phyloP scores from a whole-genome alignment of 2,797 vertebrate genomes.

The Poeciliopsis presidionis region DNA sequence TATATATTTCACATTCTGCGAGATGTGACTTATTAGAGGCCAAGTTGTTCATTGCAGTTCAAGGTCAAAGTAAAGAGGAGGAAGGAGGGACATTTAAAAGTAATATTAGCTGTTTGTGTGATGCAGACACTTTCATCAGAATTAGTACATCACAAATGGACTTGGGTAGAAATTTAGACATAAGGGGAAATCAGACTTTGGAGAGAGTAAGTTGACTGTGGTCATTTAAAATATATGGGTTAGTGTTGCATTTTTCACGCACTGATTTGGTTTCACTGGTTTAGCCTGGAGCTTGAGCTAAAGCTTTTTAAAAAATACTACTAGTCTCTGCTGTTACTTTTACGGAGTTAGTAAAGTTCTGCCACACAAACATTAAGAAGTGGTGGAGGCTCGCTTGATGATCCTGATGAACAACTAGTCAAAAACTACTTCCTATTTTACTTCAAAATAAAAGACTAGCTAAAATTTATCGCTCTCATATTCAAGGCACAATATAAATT shows the following conservation, averaged over 20 bases:
- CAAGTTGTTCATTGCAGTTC: background rate
- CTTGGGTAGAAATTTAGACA: background rate
- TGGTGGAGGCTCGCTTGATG: background rate
- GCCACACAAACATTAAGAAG: background rate
- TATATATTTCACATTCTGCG: background rate
- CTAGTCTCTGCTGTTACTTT: background rate
- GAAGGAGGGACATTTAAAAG: background rate
- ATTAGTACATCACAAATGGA: background rate
- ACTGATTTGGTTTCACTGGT: background rate
- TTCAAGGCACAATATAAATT: background rate
- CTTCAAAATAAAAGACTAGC: background rate
- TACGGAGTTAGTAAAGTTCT: background rate
- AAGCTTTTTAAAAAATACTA: background rate
- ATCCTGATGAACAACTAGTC: background rate
- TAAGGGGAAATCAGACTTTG: background rate
- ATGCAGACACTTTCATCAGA: background rate
- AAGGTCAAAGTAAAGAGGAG: background rate
- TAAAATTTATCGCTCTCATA: background rate
- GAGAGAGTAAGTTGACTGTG: background rate
- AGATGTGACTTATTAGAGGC: background rate
- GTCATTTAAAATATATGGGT: background rate
- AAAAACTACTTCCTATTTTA: background rate
- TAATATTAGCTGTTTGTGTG: background rate
- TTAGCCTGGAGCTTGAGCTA: background rate
- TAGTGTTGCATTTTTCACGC: background rate